A percentile compares a stretch with the other conserved stretches of the same genome.
Conservation (phyloP, 2,888 invertebrate genomes). For the Napeogenes inachia region DNA sequence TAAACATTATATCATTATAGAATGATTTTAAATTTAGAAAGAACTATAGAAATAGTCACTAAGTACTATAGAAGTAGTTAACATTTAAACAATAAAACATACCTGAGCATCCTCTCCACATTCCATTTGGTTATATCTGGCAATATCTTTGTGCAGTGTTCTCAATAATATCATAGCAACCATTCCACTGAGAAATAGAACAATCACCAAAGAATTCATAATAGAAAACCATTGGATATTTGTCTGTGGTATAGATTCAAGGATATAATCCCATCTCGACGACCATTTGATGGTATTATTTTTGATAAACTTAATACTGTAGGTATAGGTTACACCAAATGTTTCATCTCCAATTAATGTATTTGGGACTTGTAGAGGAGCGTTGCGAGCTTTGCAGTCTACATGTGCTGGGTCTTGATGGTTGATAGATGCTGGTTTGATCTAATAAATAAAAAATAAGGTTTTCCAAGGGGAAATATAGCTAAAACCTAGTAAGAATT, state of each 20-base stretch:
- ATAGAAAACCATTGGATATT: constrained; percentile 99
- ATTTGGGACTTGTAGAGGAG: constrained; percentile 83
- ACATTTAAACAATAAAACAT: constrained; percentile 44
- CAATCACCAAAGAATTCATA: constrained; percentile 97
- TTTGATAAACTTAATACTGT: constrained; percentile 87
- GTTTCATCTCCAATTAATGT: constrained; percentile 67
- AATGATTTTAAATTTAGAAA: no score
- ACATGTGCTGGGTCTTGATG: constrained; percentile 64
- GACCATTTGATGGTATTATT: constrained; percentile 97
- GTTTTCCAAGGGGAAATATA: no score
- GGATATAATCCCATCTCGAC: constrained; percentile 99
- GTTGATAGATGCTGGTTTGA: constrained; percentile 77
- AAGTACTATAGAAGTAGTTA: neutral
- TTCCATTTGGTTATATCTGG: constrained; percentile 97
- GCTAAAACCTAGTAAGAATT: no score
- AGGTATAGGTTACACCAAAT: constrained; percentile 88
- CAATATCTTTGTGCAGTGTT: constrained; percentile 98
- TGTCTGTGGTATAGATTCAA: constrained; percentile 98
- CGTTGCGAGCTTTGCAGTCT: constrained; percentile 71
- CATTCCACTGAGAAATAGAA: constrained; percentile 98
- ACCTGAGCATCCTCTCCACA: constrained; percentile 95
- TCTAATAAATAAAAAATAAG: constrained; percentile 37
- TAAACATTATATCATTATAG: neutral
- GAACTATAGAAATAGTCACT: neutral
- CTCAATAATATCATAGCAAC: constrained; percentile 99